Evolutionary conservation across 1,140 invertebrate species (phyloP), one percentile per base, ranked within the genome.

Genomic region (Trypoxylus dichotomus): DNA sequence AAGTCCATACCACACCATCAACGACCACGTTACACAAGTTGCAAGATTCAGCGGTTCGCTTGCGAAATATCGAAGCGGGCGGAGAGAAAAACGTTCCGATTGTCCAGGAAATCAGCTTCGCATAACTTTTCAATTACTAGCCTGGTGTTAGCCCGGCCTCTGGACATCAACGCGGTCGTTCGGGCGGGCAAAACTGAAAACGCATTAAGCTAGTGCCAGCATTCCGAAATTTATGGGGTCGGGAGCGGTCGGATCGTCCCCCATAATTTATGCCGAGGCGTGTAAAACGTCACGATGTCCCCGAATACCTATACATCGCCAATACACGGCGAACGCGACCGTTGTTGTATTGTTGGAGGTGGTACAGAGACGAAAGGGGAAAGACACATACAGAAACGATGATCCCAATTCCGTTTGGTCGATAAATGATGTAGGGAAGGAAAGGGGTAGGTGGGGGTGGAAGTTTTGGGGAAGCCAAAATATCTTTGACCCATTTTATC

Each of bases 271-370:
- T 54, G 47, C 47, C 19, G 47, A 15, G 47, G 47, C 47, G 19
- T 54, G 47, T 54, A 54, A 54, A 54, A 54, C 15, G 47, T 54
- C 47, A 54, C 47, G 47, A 54, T 54, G 47, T 54, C 47, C 47
- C 47, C 47, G 19, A 21, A 54, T 54, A 19, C 32, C 32, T 37
- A 37, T 54, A 54, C 47, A 54, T 54, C 19, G 15, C 47, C 47
- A n/a, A 54, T 54, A 54, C 47, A 54, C 47, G 47, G 7, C 19
- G 15, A 19, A 54, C 15, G 13, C 47, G 6, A n/a, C 47, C 47
- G 15, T 19, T n/a, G 47, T 54, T 54, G 15, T 54, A 19, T 15
- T 54, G 15, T 54, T n/a, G 47, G 19, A 54, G 15, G 42, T 10
- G 42, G 2, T n/a, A 15, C 8, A 15, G 6, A 54, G 5, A 47